These are phyloP conservation scores for Saguinus imperator DNA, from an alignment of 2,113 vertebrate genomes.

Conservation along the genomic window DNA sequence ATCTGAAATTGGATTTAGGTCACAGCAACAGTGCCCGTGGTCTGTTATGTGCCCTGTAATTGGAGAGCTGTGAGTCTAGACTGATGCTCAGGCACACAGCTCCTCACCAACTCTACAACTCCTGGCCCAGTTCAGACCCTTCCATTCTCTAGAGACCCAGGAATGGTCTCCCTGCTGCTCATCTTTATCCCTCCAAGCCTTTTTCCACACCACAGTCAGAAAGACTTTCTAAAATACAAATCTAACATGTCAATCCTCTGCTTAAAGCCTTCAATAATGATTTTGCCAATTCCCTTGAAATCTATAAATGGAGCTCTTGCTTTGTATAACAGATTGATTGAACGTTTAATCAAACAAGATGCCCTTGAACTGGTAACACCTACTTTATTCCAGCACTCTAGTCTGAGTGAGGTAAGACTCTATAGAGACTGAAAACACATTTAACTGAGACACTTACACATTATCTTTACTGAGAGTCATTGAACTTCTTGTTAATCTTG, in stretches of 20 bases:
- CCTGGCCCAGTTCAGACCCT: background rate
- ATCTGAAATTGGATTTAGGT: background rate
- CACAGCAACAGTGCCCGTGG: rapidly evolving
- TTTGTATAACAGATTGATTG: constrained; percentile 48
- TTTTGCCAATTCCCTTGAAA: constrained; percentile 45
- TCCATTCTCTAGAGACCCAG: background rate
- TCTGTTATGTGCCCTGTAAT: background rate
- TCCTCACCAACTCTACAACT: background rate
- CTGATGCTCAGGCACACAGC: rapidly evolving
- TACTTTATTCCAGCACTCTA: background rate
- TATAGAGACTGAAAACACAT: background rate
- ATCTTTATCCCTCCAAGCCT: background rate
- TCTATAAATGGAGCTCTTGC: constrained; percentile 36
- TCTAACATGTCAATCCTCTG: background rate
- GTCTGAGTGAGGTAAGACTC: background rate
- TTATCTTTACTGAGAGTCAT: background rate
- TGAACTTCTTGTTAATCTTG: background rate
- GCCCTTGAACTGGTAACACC: background rate
- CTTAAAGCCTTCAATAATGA: background rate
- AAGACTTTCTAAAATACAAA: background rate
- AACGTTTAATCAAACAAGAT: constrained; percentile 51
- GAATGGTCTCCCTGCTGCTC: background rate
- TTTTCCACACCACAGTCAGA: background rate
- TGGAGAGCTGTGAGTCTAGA: background rate
- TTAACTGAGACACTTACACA: background rate